Percentiles rank a stretch among this genome's conserved stretches.
Evolutionary conservation across 2,888 invertebrate genomes (phyloP).

Genomic region (Psylliodes chrysocephalus): DNA sequence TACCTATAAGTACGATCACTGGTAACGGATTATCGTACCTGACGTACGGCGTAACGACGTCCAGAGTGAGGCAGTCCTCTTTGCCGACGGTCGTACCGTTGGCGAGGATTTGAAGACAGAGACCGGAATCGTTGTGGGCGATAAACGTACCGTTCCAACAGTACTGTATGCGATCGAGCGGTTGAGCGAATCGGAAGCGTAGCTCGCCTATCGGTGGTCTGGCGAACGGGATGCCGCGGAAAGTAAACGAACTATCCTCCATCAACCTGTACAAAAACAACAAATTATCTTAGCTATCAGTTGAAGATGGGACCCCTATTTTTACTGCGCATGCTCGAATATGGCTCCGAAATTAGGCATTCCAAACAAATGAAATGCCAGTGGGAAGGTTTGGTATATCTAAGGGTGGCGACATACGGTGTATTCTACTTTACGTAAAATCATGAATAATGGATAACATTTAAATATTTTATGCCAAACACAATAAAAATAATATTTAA

Average conservation of each 20-base stretch:
- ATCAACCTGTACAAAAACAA: slow-evolving; percentile 67
- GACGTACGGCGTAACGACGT: slow-evolving; percentile 84
- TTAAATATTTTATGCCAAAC: too few relatives aligned
- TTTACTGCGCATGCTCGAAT: background rate
- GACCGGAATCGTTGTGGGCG: slow-evolving; percentile 74
- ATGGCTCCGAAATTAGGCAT: too few relatives aligned
- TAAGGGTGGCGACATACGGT: too few relatives aligned
- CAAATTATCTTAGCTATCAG: background rate
- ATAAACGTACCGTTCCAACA: slow-evolving; percentile 83
- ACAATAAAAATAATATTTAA: too few relatives aligned
- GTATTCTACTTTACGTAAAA: too few relatives aligned
- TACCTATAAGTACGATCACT: slow-evolving; percentile 84
- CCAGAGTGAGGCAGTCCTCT: slow-evolving; percentile 86
- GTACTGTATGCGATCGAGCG: slow-evolving; percentile 73
- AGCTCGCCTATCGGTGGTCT: slow-evolving; percentile 75
- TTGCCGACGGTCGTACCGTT: slow-evolving; percentile 75
- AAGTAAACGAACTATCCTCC: slow-evolving; percentile 81
- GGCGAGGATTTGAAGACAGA: slow-evolving; percentile 77
- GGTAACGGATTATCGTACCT: slow-evolving; percentile 82
- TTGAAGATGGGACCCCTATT: background rate
- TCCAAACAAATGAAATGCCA: too few relatives aligned
- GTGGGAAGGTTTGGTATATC: too few relatives aligned
- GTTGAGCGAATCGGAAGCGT: slow-evolving; percentile 77
- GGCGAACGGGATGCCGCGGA: slow-evolving; percentile 86
- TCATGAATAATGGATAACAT: too few relatives aligned